A percentile compares a stretch with the other conserved stretches of the same genome.
These are phyloP conservation scores for Alligator sinensis DNA, from an alignment of 2,113 vertebrate genomes.

Conservation along the genomic window DNA sequence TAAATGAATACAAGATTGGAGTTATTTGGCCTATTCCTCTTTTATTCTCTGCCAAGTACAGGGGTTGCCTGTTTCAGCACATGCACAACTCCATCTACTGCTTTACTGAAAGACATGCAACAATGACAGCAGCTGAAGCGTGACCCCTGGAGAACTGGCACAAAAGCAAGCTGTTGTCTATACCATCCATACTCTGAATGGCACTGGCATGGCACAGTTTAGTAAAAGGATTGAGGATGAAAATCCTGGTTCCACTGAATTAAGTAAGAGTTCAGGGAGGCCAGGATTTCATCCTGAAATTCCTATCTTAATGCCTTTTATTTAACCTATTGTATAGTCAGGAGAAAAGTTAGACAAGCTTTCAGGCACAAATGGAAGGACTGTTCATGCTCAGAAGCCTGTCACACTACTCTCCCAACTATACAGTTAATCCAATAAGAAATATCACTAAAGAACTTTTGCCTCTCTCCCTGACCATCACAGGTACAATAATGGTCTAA, in stretches of 20 bases:
- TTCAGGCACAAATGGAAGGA: too few species aligned
- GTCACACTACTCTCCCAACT: too few species aligned
- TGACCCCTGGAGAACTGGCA: not conserved
- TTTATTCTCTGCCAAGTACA: not conserved
- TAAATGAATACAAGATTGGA: rapidly evolving
- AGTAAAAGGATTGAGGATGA: not conserved
- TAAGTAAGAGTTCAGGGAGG: not conserved
- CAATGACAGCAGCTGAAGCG: not conserved
- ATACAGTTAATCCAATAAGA: too few species aligned
- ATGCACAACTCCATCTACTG: not conserved
- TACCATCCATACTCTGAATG: not conserved
- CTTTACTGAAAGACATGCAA: not conserved
- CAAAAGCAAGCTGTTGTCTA: not conserved
- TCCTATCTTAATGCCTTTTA: not conserved
- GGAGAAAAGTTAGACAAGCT: too few species aligned
- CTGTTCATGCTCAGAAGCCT: too few species aligned
- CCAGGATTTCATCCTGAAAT: not conserved
- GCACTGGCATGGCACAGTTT: not conserved
- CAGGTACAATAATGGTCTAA: too few species aligned
- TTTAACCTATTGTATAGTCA: too few species aligned
- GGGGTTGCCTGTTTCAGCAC: not conserved
- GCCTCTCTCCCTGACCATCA: too few species aligned
- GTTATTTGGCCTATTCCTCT: not conserved
- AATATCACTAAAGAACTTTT: too few species aligned
- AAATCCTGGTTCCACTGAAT: not conserved